Evolutionary conservation across 2,888 invertebrate genomes (phyloP), one percentile per base, ranked within the genome.

Genomic region (Subacronicta megacephala): DNA sequence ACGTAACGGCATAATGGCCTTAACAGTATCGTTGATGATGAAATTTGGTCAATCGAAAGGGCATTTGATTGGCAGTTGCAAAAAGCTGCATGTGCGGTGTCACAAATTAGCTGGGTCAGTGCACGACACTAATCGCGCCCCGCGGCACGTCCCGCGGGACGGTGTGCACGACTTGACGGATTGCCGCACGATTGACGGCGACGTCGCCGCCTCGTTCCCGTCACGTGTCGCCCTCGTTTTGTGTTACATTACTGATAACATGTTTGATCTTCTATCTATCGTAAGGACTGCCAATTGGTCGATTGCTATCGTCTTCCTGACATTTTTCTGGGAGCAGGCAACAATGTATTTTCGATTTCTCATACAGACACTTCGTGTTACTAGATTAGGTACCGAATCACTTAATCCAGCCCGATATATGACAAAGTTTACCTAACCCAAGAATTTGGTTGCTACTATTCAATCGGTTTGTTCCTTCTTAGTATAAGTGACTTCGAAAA

Each of bases 111-210:
- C 65, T 70, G 80, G 82, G 71, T 75, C 77, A 75, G 57, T 51
- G 65, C 56, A 63, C 62, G 65, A 78, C 72, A 65, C 77, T 80
- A 81, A 83, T 83, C 80, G 77, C 44, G 43, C 47, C 73, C 63
- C 61, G 67, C 63, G 72, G 49, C 61, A 38, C 12, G 57, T 82
- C 89, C 82, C 87, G 66, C 68, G 87, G 82, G 87, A 81, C 59
- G 29, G 60, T 7, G 6, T 23, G 23, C 26, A 10, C 62, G 51
- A 50, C 65, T 70, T 90, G 91, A 90, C 90, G 83, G 86, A 91
- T 92, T 92, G 90, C 77, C 64, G 75, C 82, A 44, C 84, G 83
- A 92, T 90, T 88, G 90, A 73, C 65, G 63, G 1, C 58, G 75
- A 75, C 75, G 57, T 58, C 61, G 50, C 40, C 57, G 51, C 49